A percentile compares a stretch with the other conserved stretches of the same genome.
These are phyloP conservation scores for Halcyon chelicuti DNA, from an alignment of 2,797 vertebrate genomes.

Conservation along the genomic window DNA sequence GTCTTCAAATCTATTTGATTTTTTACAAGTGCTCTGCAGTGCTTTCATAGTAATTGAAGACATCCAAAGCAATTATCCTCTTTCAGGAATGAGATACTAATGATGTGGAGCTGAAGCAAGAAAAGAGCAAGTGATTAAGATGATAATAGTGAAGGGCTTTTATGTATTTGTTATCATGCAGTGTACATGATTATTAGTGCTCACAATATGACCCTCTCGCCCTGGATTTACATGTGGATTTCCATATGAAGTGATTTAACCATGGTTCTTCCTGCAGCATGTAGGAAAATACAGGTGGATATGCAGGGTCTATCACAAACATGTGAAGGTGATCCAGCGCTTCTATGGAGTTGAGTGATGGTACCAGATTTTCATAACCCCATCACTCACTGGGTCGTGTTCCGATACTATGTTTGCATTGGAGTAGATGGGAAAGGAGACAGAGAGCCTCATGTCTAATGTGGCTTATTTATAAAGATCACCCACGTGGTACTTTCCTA, in stretches of 20 bases:
- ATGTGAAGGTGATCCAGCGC: background rate
- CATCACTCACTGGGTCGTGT: background rate
- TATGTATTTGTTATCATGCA: background rate
- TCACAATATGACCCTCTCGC: background rate
- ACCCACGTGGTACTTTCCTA: background rate
- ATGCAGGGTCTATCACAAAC: background rate
- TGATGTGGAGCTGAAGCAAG: background rate
- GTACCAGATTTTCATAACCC: background rate
- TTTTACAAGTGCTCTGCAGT: slow-evolving; percentile 9
- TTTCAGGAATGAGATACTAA: slow-evolving; percentile 36
- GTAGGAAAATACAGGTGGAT: background rate
- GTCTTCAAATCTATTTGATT: slow-evolving; percentile 18
- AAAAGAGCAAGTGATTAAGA: slow-evolving; percentile 3
- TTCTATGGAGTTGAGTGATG: background rate
- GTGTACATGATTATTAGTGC: background rate
- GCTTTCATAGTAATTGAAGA: slow-evolving; percentile 28
- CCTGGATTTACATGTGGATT: background rate
- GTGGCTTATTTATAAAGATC: background rate
- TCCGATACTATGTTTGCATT: background rate
- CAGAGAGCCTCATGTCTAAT: background rate
- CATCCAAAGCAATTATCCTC: slow-evolving; percentile 42
- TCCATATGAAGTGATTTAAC: background rate
- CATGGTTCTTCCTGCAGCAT: background rate
- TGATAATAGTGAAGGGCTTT: background rate
- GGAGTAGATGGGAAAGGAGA: background rate